Conservation (phyloP, 2,888 invertebrate genomes). For the Rhamphomyia laevipes region DNA sequence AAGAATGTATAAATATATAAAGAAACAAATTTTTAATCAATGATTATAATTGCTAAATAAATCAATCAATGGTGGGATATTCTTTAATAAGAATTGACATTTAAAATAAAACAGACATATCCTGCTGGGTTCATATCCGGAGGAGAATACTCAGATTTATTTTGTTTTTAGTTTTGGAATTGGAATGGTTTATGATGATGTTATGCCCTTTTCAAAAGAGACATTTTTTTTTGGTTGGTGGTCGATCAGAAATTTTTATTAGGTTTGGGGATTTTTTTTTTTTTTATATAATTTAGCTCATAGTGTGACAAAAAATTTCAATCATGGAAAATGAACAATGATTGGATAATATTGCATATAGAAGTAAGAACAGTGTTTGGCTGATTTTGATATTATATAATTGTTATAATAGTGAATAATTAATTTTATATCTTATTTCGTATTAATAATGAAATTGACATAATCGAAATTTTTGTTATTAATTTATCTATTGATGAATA, state of each 20-base stretch:
- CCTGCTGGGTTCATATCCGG: not conserved
- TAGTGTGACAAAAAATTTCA: too few species aligned
- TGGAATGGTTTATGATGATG: not conserved
- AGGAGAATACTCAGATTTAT: not conserved
- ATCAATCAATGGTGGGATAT: constrained; percentile 27
- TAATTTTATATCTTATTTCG: too few species aligned
- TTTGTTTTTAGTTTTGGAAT: too few species aligned
- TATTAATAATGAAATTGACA: too few species aligned
- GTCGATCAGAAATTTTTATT: constrained; percentile 7
- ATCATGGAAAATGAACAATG: too few species aligned
- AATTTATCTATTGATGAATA: too few species aligned
- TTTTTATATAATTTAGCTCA: constrained; percentile 5
- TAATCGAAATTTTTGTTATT: too few species aligned
- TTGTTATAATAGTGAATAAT: too few species aligned
- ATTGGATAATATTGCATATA: too few species aligned
- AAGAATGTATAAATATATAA: too few species aligned
- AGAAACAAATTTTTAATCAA: constrained; percentile 24
- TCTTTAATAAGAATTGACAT: constrained; percentile 25
- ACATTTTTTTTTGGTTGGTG: constrained; percentile 15
- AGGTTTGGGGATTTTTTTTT: not conserved
- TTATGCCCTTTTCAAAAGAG: not conserved
- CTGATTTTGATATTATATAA: too few species aligned
- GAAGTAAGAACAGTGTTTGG: too few species aligned
- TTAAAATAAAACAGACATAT: constrained; percentile 1
- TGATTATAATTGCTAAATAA: constrained; percentile 28